Conservation (phyloP, 2,888 invertebrate species). For the Heliconius sara region DNA sequence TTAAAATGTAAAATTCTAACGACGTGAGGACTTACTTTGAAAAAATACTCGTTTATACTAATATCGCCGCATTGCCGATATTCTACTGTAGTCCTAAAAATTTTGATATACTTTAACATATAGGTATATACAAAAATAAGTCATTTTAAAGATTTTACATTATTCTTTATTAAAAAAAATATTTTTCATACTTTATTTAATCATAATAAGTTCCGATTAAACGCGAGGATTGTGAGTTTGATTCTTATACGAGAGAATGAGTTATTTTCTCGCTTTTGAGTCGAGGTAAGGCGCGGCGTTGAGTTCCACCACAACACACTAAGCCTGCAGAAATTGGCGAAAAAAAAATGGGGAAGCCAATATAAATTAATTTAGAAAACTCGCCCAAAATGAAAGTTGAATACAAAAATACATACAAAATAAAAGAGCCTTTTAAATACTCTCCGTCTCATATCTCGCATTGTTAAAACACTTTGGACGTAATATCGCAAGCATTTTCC, state of each 20-base stretch:
- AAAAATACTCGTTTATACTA: neutral
- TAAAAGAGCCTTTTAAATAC: slow-evolving; percentile 15
- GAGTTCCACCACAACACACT: too few species aligned
- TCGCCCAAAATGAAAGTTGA: neutral
- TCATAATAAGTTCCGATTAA: too few species aligned
- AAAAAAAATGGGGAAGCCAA: neutral
- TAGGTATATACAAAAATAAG: too few species aligned
- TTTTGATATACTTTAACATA: neutral
- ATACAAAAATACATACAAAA: slow-evolving; percentile 13
- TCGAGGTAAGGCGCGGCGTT: too few species aligned
- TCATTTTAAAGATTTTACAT: neutral
- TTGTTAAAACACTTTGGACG: slow-evolving; percentile 55
- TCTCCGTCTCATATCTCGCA: slow-evolving; percentile 40
- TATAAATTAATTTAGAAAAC: slow-evolving; percentile 14
- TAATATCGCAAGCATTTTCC: slow-evolving; percentile 71
- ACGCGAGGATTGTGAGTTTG: too few species aligned
- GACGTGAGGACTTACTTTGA: neutral
- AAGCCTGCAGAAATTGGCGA: too few species aligned
- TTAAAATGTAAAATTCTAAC: neutral
- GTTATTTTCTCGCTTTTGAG: too few species aligned
- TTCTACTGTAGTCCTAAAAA: neutral
- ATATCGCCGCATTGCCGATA: neutral
- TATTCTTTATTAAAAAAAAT: neutral
- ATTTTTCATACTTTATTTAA: too few species aligned
- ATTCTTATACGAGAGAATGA: too few species aligned